Percentiles rank a stretch among this genome's conserved stretches.
Conservation (phyloP, 2,797 vertebrate genomes). For the Sebastes wilsoni region DNA sequence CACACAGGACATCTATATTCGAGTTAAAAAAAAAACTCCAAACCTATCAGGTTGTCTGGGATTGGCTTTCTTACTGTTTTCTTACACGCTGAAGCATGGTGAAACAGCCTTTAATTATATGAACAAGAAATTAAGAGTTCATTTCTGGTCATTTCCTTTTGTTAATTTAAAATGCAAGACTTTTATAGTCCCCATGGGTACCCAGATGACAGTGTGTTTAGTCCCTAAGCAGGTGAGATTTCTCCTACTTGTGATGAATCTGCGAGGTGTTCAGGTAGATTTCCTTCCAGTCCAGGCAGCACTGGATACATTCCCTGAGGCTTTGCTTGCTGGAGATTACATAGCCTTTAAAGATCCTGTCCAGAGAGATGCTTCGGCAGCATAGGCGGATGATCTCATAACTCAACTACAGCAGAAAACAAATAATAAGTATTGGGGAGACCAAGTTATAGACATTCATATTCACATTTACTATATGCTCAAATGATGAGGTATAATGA, state of each 20-base stretch:
- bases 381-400: slow-evolving; percentile 89
- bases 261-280: slow-evolving; percentile 76
- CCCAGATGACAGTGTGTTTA: not conserved
- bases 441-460: not conserved
- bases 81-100: not conserved
- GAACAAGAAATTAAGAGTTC: too few relatives aligned
- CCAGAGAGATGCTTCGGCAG: slow-evolving; percentile 85
- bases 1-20: not conserved
- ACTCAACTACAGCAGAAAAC: slow-evolving; percentile 80
- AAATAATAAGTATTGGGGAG: not conserved
- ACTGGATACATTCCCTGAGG: slow-evolving; percentile 85
- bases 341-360: slow-evolving; percentile 87
- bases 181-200: too few relatives aligned
- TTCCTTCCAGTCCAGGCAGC: slow-evolving; percentile 87
- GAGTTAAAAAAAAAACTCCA: not conserved
- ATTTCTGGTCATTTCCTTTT: too few relatives aligned
- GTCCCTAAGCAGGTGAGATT: not conserved
- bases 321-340: slow-evolving; percentile 84
- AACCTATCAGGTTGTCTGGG: not conserved
- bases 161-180: too few relatives aligned
- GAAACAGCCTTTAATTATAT: not conserved
- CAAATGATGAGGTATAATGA: not conserved
- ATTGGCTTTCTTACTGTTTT: not conserved
- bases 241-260: slow-evolving; percentile 83
- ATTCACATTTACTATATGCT: not conserved